Evolutionary conservation across 2,797 vertebrate genomes (phyloP), one percentile per base, ranked within the genome.

Genomic region (Sylvilagus floridanus): DNA sequence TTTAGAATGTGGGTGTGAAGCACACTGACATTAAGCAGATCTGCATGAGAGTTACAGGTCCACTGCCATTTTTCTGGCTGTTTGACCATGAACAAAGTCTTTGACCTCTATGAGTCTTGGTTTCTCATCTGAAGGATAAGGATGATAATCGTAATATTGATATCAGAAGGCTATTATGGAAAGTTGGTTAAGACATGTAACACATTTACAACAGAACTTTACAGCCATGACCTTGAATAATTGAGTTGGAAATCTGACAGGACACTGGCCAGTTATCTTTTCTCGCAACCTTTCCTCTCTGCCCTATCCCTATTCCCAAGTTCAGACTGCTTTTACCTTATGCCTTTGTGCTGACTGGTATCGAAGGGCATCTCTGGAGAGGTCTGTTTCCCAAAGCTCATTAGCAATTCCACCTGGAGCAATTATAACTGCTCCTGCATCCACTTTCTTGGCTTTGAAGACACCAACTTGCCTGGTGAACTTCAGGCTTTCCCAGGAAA

Each of bases 91-190:
- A 76, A 76, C 12, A 92, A 81, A 12, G 1, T 86, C 32, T 14
- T 65, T 83, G 24, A 13, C 21, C 24, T 87, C 7, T 77, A 19
- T 83, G 26, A 84, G 47, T 22, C 30, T 65, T 86, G 42, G 1
- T 86, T 93, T 83, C 22, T 84, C 47, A 87, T 69, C 47, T 77
- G 42, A 93, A 82, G 63, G 22, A 81, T 82, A 81, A 62, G 24
- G 8, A 75, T 75, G 28, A 85, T 52, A 86, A 82, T 72, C 16
- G 62, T 30, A 85, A 17, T 66, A 89, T 13, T 6, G 75, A 54
- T 57, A 30, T 75, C 16, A 68, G 50, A 81, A 37, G 7, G 12
- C 11, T 83, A 4, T 93, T 89, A 2, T 82, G 42, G 69, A 76
- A 63, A 77, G 69, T 54, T 76, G 68, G 26, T 35, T 47, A 83